These are phyloP conservation scores for Trematocara nigrifrons DNA, from an alignment of 2,113 vertebrate genomes.

Conservation along the genomic window DNA sequence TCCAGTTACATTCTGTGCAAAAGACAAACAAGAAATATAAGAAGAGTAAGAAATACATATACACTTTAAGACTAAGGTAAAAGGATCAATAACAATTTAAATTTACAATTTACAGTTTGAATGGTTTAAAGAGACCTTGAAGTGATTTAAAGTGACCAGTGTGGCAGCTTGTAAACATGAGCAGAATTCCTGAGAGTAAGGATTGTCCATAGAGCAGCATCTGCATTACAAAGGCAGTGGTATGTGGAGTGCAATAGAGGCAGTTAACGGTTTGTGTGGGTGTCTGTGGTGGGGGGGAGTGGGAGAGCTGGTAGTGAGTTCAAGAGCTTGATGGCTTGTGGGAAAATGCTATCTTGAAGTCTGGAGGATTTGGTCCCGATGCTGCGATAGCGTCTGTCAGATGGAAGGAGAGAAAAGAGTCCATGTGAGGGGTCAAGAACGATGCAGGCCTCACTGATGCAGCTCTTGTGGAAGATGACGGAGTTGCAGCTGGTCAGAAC, in stretches of 20 bases:
- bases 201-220: background rate
- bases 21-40: background rate
- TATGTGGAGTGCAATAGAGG: background rate
- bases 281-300: background rate
- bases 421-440: background rate
- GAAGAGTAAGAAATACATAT: background rate
- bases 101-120: background rate
- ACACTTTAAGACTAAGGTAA: background rate
- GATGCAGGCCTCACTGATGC: background rate
- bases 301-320: background rate
- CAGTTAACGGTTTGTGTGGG: background rate
- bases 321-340: background rate
- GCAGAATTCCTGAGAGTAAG: background rate
- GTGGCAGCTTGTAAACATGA: background rate
- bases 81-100: background rate
- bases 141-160: background rate
- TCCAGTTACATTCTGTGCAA: background rate
- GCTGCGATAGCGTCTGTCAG: accelerated
- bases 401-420: background rate
- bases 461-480: background rate
- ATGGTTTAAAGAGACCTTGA: background rate
- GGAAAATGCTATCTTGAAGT: background rate
- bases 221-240: background rate
- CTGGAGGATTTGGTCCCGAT: background rate
- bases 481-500: background rate